Conservation (phyloP, 2,113 vertebrate genomes). For the Myrmophylax atrothorax region DNA sequence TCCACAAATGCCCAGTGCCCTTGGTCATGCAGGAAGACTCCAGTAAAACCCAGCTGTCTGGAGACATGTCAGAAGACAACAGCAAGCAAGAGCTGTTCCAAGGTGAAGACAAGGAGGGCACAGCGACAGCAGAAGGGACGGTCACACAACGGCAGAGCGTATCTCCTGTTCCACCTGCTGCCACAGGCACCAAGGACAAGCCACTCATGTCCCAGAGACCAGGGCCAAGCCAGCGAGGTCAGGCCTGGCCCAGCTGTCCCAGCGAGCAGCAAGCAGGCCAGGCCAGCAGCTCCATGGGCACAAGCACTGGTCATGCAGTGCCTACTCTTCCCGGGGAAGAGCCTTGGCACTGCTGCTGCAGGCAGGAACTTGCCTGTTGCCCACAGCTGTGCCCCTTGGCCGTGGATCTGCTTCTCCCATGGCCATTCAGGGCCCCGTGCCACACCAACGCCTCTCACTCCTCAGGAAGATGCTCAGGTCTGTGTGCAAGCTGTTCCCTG, state of each 20-base stretch:
- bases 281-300: neutral
- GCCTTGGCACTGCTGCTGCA: no score
- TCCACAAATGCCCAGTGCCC: no score
- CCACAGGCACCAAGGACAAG: neutral
- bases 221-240: rapidly evolving
- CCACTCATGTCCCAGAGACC: rapidly evolving
- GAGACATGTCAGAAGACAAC: no score
- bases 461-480: neutral
- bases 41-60: no score
- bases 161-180: neutral
- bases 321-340: rapidly evolving
- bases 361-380: no score
- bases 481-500: neutral
- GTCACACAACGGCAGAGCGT: neutral
- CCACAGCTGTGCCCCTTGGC: no score
- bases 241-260: neutral
- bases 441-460: neutral
- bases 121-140: no score
- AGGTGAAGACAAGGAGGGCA: no score
- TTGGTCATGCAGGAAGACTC: no score
- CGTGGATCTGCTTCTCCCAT: no score
- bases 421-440: neutral
- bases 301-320: neutral
- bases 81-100: no score
- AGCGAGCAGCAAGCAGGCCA: neutral